A percentile compares a stretch with the other conserved stretches of the same genome.
Evolutionary conservation across 2,888 invertebrate species (phyloP).

Genomic region (Amiota mariae): DNA sequence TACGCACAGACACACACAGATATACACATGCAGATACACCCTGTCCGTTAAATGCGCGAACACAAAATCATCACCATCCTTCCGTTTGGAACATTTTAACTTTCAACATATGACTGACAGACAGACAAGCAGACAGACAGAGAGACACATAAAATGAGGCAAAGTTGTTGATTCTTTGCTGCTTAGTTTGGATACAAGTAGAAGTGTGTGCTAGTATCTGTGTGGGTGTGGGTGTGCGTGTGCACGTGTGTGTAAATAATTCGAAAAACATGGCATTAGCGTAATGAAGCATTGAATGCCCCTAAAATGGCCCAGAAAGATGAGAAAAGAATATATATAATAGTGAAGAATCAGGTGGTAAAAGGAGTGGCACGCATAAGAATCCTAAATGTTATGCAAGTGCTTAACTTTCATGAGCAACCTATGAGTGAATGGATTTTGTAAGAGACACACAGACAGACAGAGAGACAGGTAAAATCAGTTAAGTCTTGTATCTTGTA

Average conservation of each 20-base stretch:
- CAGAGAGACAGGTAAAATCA: slow-evolving; percentile 35
- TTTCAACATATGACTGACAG: background rate
- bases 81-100: slow-evolving; percentile 20
- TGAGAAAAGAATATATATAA: background rate
- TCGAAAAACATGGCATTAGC: slow-evolving; percentile 71
- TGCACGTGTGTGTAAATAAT: slow-evolving; percentile 60
- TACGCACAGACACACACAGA: background rate
- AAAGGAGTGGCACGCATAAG: slow-evolving; percentile 33
- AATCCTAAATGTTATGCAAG: slow-evolving; percentile 40
- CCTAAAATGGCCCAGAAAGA: slow-evolving; percentile 37
- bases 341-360: slow-evolving; percentile 16
- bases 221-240: slow-evolving; percentile 6
- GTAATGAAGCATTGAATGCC: slow-evolving; percentile 72
- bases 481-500: too few relatives aligned
- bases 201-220: background rate
- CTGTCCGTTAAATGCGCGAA: background rate
- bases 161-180: too few relatives aligned
- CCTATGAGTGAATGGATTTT: slow-evolving; percentile 1
- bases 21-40: background rate
- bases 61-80: background rate
- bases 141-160: background rate
- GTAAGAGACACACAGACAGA: background rate
- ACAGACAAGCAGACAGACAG: background rate
- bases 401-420: slow-evolving; percentile 62
- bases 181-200: too few relatives aligned